These are phyloP conservation scores for Clamator glandarius DNA, from an alignment of 2,797 vertebrate genomes.

Conservation along the genomic window DNA sequence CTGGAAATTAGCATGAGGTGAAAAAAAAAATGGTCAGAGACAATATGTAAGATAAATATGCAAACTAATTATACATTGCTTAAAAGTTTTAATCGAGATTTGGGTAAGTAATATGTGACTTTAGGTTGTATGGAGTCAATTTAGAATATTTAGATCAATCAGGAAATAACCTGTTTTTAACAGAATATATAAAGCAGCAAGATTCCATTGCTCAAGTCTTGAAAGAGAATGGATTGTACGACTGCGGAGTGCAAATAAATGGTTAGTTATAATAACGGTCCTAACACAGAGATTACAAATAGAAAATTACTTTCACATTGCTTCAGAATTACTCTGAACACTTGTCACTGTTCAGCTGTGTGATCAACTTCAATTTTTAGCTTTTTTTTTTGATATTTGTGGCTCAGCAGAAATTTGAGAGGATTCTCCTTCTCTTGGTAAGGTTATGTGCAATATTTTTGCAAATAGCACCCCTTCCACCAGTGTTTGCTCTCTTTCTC, in stretches of 20 bases:
- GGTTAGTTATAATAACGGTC: conserved; percentile 36
- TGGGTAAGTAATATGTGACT: neutral
- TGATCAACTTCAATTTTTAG: neutral
- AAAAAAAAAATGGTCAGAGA: neutral
- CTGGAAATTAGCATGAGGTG: neutral
- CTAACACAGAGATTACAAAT: neutral
- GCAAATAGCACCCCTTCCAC: neutral
- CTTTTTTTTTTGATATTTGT: neutral
- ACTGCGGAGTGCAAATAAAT: neutral
- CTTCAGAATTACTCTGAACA: neutral
- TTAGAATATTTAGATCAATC: neutral
- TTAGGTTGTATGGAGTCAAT: neutral
- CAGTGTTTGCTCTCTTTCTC: neutral
- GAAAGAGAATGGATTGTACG: neutral
- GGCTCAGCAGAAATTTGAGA: neutral
- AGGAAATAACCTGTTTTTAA: conserved; percentile 38
- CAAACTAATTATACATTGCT: neutral
- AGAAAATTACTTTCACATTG: neutral
- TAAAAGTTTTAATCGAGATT: neutral
- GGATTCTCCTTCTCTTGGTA: neutral
- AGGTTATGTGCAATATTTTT: neutral
- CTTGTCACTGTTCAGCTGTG: neutral
- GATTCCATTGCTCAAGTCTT: neutral
- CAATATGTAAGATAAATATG: neutral
- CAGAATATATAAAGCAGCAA: conserved; percentile 70